phyloP scores from a whole-genome alignment of 2,888 invertebrate species.

The Mellilla xanthometata region DNA sequence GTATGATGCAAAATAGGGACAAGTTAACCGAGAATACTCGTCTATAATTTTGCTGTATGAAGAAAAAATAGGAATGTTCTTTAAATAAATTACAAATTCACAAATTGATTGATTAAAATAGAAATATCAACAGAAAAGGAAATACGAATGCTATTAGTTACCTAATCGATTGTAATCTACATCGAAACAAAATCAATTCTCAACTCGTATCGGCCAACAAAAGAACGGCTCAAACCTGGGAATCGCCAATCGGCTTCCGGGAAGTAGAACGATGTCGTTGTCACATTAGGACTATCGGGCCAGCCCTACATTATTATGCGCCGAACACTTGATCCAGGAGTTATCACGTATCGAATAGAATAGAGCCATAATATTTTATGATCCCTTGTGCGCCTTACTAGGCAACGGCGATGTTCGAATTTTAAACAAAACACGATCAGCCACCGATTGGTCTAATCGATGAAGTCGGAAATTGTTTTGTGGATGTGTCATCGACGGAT shows the following conservation, averaged over 20 bases:
- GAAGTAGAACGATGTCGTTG: constrained; percentile 66
- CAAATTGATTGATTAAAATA: no score
- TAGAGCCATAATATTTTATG: constrained; percentile 80
- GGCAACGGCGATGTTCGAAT: constrained; percentile 70
- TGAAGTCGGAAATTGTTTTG: constrained; percentile 41
- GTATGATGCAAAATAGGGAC: no score
- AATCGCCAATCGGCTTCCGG: constrained; percentile 67
- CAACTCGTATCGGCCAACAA: constrained; percentile 25
- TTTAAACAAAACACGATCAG: constrained; percentile 64
- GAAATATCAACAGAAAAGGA: no score
- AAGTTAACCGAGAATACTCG: no score
- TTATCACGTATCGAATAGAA: constrained; percentile 81
- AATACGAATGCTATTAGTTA: background rate
- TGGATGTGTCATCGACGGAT: constrained; percentile 18
- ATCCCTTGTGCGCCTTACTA: constrained; percentile 79
- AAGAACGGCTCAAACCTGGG: constrained; percentile 39
- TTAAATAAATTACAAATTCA: no score
- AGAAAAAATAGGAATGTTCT: no score
- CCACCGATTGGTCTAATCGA: constrained; percentile 46
- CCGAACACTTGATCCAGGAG: constrained; percentile 70
- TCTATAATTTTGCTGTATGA: no score
- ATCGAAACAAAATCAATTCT: constrained; percentile 15
- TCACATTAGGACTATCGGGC: constrained; percentile 49
- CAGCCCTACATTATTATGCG: constrained; percentile 77
- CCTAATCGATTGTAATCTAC: constrained; percentile 11